Conservation (phyloP, 2,888 invertebrate species). For the Diaprepes abbreviatus region DNA sequence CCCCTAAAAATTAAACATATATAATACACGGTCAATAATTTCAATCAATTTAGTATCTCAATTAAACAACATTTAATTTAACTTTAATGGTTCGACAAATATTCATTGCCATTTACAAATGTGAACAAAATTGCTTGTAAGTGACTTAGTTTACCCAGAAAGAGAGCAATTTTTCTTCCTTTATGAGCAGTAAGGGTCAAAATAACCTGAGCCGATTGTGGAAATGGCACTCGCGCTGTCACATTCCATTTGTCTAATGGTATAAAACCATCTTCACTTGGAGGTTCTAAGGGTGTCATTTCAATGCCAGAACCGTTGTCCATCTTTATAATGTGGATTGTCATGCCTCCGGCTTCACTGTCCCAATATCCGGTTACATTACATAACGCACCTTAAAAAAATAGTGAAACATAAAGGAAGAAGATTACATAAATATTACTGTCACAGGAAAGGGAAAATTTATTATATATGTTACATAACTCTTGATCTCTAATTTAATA, state of each 20-base stretch:
- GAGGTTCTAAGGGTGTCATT: conserved; percentile 36
- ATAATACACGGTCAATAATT: too few relatives aligned
- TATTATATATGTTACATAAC: too few relatives aligned
- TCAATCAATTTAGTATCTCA: too few relatives aligned
- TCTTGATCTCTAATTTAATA: too few relatives aligned
- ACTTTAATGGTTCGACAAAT: too few relatives aligned
- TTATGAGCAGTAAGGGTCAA: conserved; percentile 56
- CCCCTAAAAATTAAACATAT: conserved; percentile 60
- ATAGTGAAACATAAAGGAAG: background rate
- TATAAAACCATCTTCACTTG: conserved; percentile 56
- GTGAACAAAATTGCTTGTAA: too few relatives aligned
- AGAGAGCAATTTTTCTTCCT: conserved; percentile 58
- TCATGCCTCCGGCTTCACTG: conserved; percentile 57
- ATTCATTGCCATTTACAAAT: too few relatives aligned
- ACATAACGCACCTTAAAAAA: conserved; percentile 54
- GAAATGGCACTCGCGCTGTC: conserved; percentile 57
- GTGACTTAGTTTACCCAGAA: conserved; percentile 62
- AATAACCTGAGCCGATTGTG: conserved; percentile 57
- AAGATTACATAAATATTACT: too few relatives aligned
- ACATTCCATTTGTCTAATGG: conserved; percentile 57
- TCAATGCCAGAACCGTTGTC: conserved; percentile 7
- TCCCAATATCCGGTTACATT: conserved; percentile 59
- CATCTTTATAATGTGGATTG: conserved; percentile 44
- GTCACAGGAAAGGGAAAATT: too few relatives aligned
- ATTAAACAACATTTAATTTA: too few relatives aligned